Conservation (phyloP, 1,140 invertebrate species). For the Drosophila orosa region DNA sequence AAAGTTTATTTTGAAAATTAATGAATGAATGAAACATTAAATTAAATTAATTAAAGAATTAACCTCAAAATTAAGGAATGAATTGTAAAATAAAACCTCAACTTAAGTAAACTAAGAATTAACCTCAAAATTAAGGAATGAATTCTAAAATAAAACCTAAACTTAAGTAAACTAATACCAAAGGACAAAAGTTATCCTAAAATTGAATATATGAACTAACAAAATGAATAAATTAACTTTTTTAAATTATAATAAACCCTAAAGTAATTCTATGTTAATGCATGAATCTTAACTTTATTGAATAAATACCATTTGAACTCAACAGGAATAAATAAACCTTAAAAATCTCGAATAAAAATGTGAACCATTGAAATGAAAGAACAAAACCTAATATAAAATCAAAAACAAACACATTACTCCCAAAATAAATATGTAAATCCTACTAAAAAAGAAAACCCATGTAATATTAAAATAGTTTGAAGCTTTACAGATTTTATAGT, state of each 20-base stretch:
- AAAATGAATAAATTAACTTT: background rate
- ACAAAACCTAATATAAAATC: too few species aligned
- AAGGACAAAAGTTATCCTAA: background rate
- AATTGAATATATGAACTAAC: background rate
- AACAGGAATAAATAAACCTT: too few species aligned
- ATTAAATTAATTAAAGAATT: background rate
- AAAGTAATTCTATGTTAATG: too few species aligned
- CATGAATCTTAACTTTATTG: too few species aligned
- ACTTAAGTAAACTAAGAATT: background rate
- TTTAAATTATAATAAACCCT: too few species aligned
- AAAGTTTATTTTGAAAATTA: too few species aligned
- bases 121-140: background rate
- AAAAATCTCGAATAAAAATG: too few species aligned
- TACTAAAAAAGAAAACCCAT: too few species aligned
- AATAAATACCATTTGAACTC: too few species aligned
- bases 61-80: background rate
- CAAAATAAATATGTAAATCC: background rate
- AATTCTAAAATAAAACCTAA: background rate
- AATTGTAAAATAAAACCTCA: background rate
- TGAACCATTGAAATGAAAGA: too few species aligned
- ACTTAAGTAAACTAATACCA: background rate
- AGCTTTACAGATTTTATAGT: background rate
- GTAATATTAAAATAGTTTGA: background rate
- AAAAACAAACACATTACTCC: too few species aligned
- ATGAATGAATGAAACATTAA: too few species aligned